A percentile compares a stretch with the other conserved stretches of the same genome.
These are phyloP conservation scores for Phataginus tetradactyla DNA, from an alignment of 2,797 vertebrate genomes.

Conservation along the genomic window DNA sequence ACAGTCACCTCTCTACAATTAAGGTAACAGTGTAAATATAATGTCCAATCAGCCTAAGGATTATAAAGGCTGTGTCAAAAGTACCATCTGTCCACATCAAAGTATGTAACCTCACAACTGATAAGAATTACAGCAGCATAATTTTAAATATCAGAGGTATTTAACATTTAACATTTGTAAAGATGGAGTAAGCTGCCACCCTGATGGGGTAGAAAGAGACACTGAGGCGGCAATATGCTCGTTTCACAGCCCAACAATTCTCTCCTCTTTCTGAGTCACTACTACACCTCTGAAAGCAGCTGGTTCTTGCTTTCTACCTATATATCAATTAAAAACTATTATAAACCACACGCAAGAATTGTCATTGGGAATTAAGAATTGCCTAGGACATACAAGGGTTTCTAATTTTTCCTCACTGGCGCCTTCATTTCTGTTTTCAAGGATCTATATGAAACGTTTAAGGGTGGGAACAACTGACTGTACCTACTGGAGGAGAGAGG, in stretches of 20 bases:
- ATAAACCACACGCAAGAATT: background rate
- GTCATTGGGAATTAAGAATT: background rate
- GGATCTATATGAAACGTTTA: background rate
- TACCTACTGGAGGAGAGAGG: background rate
- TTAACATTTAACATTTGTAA: slow-evolving; percentile 34
- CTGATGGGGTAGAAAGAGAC: background rate
- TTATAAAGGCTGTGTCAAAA: slow-evolving; percentile 53
- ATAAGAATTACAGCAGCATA: slow-evolving; percentile 37
- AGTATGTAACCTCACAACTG: background rate
- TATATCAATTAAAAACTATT: background rate
- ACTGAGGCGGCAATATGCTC: slow-evolving; percentile 34
- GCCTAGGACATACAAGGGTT: background rate
- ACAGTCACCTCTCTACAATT: slow-evolving; percentile 40
- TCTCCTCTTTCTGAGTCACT: slow-evolving; percentile 36
- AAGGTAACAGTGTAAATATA: slow-evolving; percentile 40
- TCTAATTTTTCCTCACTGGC: background rate
- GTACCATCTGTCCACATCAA: slow-evolving; percentile 11
- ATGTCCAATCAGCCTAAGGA: slow-evolving; percentile 10
- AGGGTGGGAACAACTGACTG: background rate
- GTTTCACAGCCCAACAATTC: slow-evolving; percentile 10
- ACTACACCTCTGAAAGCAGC: background rate
- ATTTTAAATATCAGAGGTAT: slow-evolving; percentile 49
- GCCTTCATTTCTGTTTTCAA: slow-evolving; percentile 44
- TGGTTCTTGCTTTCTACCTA: slow-evolving; percentile 39
- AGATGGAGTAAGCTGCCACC: slow-evolving; percentile 7